Base-by-base conservation (phyloP, 2,888 invertebrate genomes). In the Agonopterix heracliana region DNA sequence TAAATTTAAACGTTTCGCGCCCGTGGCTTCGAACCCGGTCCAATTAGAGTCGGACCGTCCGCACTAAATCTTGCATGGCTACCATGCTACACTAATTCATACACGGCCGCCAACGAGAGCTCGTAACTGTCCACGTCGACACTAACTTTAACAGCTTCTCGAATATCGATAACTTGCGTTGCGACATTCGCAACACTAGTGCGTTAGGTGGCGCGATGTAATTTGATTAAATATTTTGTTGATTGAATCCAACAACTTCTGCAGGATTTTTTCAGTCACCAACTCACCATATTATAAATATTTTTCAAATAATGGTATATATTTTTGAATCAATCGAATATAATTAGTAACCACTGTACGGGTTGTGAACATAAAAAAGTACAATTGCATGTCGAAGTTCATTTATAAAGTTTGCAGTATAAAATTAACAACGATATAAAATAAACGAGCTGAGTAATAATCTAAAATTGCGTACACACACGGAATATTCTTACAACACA, bases 1-100 rank as follows among this genome's bases (percentile, higher is more conserved):
- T 88, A 86, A 87, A 85, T 87, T 78, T 74, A 65, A 71, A 71
- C 67, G 77, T 78, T 82, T 77, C 73, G 75, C 75, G 86, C 86
- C 87, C 60, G 71, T 78, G 81, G 87, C 85, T 68, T 72, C 72
- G 78, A 75, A 78, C 78, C 76, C 73, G 71, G 79, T 81, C 83
- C 88, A 87, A 88, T 88, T 88, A 87, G 87, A 77, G 73, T 64
- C 65, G 63, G 63, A 66, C 70, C 69, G 68, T 76, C 77, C 66
- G 78, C 78, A 82, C 78, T 87, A 88, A 88, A 88, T 88, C 87
- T 87, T 74, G 59, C 59, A 52, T 60, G 67, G 87, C 88, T 88
- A 86, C 88, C 78, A 81, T 60, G 79, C 82, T 87, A 86, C 87
- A 87, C 88, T 85, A 87, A 87, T 87, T 87, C 87, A 85, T 84